A percentile compares a stretch with the other conserved stretches of the same genome.
phyloP scores from a whole-genome alignment of 2,888 invertebrate species.

The Drosophila robusta region DNA sequence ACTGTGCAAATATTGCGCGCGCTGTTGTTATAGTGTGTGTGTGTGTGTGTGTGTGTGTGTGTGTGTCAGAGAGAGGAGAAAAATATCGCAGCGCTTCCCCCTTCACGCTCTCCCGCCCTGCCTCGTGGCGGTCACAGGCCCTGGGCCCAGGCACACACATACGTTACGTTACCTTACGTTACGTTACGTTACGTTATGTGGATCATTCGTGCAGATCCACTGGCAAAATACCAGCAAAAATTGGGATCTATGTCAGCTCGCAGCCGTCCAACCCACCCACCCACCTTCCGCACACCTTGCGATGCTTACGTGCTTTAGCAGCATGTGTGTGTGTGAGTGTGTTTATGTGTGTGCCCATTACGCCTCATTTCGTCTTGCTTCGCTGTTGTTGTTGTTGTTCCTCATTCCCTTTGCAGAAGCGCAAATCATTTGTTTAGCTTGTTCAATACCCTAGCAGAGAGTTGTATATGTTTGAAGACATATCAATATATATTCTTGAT shows the following conservation, averaged over 20 bases:
- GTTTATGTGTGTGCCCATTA: slow-evolving; percentile 57
- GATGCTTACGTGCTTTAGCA: slow-evolving; percentile 48
- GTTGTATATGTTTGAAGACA: not conserved
- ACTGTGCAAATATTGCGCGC: slow-evolving; percentile 69
- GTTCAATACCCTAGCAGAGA: slow-evolving; percentile 11
- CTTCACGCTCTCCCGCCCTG: not conserved
- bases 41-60: slow-evolving; percentile 15
- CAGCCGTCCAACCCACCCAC: slow-evolving; percentile 15
- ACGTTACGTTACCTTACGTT: not conserved
- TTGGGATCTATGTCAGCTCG: slow-evolving; percentile 40
- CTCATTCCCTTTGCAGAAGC: slow-evolving; percentile 65
- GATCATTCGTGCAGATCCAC: slow-evolving; percentile 44
- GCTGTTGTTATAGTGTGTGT: slow-evolving; percentile 16
- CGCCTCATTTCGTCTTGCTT: slow-evolving; percentile 53
- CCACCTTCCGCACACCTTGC: slow-evolving; percentile 53
- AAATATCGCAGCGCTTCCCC: not conserved
- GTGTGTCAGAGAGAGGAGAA: not conserved
- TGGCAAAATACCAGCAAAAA: slow-evolving; percentile 50
- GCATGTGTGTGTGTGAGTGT: slow-evolving; percentile 19
- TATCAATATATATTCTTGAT: too few species aligned
- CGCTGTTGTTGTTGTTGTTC: slow-evolving; percentile 20
- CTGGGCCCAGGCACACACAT: slow-evolving; percentile 26
- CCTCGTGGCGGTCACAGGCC: slow-evolving; percentile 14
- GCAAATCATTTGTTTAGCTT: slow-evolving; percentile 52
- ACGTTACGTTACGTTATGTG: slow-evolving; percentile 4